A percentile compares a stretch with the other conserved stretches of the same genome.
phyloP scores from a whole-genome alignment of 2,888 invertebrate genomes.

The Drosophila mimica region DNA sequence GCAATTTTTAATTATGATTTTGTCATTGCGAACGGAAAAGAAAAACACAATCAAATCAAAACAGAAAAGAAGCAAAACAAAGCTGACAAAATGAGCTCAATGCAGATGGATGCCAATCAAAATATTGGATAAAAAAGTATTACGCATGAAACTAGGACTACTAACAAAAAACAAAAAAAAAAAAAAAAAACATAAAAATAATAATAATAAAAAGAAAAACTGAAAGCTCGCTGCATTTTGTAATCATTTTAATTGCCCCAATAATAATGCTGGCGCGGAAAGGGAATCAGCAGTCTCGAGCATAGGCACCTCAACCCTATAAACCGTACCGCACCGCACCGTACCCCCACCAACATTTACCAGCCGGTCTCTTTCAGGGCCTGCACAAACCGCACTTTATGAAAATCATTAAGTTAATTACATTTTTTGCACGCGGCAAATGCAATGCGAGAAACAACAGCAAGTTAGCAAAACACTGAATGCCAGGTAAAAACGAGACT shows the following conservation, averaged over 20 bases:
- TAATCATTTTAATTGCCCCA: conserved; percentile 81
- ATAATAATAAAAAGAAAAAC: neutral
- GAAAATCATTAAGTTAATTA: conserved; percentile 83
- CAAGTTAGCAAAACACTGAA: conserved; percentile 26
- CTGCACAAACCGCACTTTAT: conserved; percentile 62
- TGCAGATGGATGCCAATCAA: conserved; percentile 17
- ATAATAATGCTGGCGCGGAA: conserved; percentile 61
- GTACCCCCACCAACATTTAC: neutral
- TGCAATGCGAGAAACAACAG: conserved; percentile 53
- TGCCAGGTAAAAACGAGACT: conserved; percentile 1
- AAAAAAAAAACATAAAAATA: conserved; percentile 4
- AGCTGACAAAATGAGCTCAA: conserved; percentile 9
- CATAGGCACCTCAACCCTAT: neutral
- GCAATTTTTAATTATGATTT: conserved; percentile 79
- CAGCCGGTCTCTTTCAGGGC: conserved; percentile 13
- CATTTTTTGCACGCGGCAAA: conserved; percentile 78
- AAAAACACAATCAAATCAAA: conserved; percentile 3
- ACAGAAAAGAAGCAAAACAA: conserved; percentile 22
- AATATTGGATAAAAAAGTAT: conserved; percentile 26
- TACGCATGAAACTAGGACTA: conserved; percentile 67
- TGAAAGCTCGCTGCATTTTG: conserved; percentile 63
- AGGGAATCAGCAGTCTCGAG: conserved; percentile 4
- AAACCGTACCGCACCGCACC: neutral
- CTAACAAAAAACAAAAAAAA: conserved; percentile 9
- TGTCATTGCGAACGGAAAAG: conserved; percentile 55